Percentiles rank a stretch among this genome's conserved stretches.
Evolutionary conservation across 2,888 invertebrate species (phyloP).

Genomic region (Pristionchus exspectatus): DNA sequence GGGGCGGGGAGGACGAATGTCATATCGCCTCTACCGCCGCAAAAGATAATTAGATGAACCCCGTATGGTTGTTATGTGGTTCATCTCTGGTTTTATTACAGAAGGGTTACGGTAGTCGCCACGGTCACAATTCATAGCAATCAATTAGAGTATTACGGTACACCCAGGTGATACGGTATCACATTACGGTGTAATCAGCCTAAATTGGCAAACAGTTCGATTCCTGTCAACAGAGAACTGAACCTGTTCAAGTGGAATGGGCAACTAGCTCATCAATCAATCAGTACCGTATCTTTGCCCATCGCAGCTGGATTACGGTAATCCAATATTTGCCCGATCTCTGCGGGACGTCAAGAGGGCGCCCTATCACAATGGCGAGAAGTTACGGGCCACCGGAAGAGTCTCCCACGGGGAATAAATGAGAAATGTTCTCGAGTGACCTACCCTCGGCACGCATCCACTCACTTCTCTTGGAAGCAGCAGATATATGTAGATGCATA

Average conservation of each 20-base stretch:
- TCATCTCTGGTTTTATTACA: not conserved
- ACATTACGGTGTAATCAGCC: conserved; percentile 35
- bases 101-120: not conserved
- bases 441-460: not conserved
- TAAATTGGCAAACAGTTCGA: not conserved
- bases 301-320: not conserved
- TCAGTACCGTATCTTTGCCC: conserved; percentile 28
- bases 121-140: not conserved
- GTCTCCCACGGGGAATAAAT: not conserved
- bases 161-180: not conserved
- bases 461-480: too few relatives aligned
- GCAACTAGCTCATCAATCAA: not conserved
- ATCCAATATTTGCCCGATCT: conserved; percentile 3
- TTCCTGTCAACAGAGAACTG: conserved; percentile 32
- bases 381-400: conserved; percentile 14
- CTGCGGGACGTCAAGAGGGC: not conserved
- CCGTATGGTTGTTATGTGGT: conserved; percentile 39
- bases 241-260: not conserved
- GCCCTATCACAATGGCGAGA: not conserved
- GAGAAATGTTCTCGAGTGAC: not conserved
- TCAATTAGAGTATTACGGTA: not conserved
- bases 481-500: not conserved
- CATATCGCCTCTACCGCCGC: conserved; percentile 2
- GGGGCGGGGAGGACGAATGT: not conserved
- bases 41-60: conserved; percentile 46